Base-by-base conservation (phyloP, 2,797 vertebrate species). In the Oreochromis grahami region DNA sequence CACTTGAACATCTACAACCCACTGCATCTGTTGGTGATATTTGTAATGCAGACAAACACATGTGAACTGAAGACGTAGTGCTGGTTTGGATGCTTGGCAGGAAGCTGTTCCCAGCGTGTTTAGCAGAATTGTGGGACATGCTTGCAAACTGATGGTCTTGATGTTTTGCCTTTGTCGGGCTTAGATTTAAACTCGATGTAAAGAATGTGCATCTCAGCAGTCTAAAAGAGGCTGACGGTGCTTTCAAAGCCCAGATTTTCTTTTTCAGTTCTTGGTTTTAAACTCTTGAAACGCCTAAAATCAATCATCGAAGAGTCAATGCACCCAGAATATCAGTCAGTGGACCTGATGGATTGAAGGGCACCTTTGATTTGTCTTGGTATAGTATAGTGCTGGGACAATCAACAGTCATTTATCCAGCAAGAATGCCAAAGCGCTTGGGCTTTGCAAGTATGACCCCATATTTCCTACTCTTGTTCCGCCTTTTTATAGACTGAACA, bases 1-100 rank as follows among this genome's bases (percentile, higher is more conserved):
- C 86, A 91, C 76, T 76, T 19, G 50, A 91, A 60, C 82, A 50
- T 87, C 85, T 79, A 80, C 83, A 86, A 65, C 81, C 76, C 19
- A 12, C 80, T 74, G 85, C 86, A 87, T 90, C 80, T 91, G 91
- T 77, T 68, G 80, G 76, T 56, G 29, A 13, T 45, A 15, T 76
- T 68, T 84, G 84, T 45, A 65, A 83, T 74, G 74, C 87, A 81
- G 51, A 55, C 50, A 52, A 79, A 78, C 86, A 83, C 84, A 78
- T 85, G 76, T 26, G 78, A 53, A 76, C 38, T 56, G 76, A 56
- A 78, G 63, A 78, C 14, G 8, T 45, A 21, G 32, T 15, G 78
- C 8, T 26, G 74, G 32, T 79, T 85, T 36, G 17, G 38, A 48
- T 45, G 81, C 34, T 19, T 8, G 52, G 17, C 70, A 34, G 26